Conservation (phyloP, 2,797 vertebrate genomes). For the Gadopsis marmoratus region DNA sequence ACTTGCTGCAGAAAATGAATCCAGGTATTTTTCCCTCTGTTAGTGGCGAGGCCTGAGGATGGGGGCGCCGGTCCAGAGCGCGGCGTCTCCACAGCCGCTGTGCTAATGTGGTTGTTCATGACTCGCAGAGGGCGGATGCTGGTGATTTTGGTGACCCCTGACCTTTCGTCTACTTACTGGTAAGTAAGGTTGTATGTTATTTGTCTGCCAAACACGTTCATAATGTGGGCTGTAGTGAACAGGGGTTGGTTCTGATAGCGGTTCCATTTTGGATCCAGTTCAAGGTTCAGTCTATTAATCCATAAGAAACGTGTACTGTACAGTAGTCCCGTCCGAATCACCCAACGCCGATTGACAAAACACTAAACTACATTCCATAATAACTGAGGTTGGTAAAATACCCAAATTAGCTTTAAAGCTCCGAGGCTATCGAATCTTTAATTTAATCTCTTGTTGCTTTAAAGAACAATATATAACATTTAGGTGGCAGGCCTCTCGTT, state of each 20-base stretch:
- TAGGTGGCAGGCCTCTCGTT: too few relatives aligned
- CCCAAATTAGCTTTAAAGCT: background rate
- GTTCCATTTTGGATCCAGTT: background rate
- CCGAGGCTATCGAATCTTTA: background rate
- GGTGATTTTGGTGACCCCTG: background rate
- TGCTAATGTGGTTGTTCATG: background rate
- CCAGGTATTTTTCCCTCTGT: background rate
- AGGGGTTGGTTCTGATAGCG: background rate
- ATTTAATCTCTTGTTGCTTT: background rate
- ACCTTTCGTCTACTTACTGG: background rate
- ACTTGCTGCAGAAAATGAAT: background rate
- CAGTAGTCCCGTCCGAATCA: background rate
- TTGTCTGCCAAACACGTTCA: background rate
- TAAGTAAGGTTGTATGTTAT: background rate
- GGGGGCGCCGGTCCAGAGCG: background rate
- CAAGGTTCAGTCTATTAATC: background rate
- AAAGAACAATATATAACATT: too few relatives aligned
- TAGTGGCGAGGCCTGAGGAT: background rate
- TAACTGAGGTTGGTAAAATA: background rate
- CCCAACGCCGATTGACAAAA: background rate
- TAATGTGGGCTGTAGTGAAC: background rate
- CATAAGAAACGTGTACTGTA: background rate
- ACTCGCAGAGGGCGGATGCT: background rate
- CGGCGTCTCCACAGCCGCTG: too few relatives aligned
- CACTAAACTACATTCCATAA: background rate